Evolutionary conservation across 2,797 vertebrate species (phyloP).

Genomic region (Galagoides demidoff): DNA sequence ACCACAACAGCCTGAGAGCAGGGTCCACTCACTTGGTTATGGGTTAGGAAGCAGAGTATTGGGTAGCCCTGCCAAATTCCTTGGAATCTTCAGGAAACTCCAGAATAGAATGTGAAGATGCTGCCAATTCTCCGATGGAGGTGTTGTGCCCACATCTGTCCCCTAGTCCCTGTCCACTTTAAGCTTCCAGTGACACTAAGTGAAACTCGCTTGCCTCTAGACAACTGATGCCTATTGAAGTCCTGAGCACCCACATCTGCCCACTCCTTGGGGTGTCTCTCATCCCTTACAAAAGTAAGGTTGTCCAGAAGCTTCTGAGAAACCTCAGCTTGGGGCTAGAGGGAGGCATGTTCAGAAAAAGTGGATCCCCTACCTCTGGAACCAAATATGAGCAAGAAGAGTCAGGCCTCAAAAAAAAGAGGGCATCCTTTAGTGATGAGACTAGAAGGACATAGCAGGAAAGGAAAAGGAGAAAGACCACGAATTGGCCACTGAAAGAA

Average conservation of each 20-base stretch:
- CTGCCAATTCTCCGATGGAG: neutral
- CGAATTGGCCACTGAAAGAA: neutral
- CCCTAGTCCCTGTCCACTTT: neutral
- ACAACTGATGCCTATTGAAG: neutral
- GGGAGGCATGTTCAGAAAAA: neutral
- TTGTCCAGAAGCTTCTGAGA: neutral
- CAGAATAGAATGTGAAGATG: conserved; percentile 16
- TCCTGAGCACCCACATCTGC: neutral
- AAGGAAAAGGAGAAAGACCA: neutral
- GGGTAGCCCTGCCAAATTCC: neutral
- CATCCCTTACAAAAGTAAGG: neutral
- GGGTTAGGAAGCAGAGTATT: neutral
- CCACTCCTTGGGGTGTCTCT: neutral
- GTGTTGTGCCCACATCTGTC: neutral
- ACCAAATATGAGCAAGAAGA: neutral
- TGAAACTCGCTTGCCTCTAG: neutral
- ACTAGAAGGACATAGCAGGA: neutral
- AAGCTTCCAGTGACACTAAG: neutral
- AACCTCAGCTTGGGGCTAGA: neutral
- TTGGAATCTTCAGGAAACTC: neutral
- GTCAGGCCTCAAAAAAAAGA: neutral
- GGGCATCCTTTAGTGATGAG: neutral
- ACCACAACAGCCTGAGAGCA: neutral
- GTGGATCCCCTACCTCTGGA: neutral
- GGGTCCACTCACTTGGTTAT: neutral